These are phyloP conservation scores for Drosophila ficusphila DNA, from an alignment of 1,140 invertebrate genomes.

Conservation along the genomic window DNA sequence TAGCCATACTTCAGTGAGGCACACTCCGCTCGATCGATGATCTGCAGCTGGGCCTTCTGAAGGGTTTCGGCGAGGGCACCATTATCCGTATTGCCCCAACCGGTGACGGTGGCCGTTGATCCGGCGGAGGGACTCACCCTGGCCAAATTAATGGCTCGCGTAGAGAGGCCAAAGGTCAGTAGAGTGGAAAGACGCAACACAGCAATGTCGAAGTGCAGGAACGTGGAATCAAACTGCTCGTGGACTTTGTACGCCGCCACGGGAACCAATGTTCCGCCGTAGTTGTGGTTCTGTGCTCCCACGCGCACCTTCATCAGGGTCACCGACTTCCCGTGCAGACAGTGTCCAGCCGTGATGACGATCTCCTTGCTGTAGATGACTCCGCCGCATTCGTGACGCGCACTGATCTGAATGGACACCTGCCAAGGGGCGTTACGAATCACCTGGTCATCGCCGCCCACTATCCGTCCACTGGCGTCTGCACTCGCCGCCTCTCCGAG, in stretches of 20 bases:
- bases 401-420: conserved; percentile 85
- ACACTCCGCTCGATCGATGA: conserved; percentile 51
- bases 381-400: conserved; percentile 86
- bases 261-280: conserved; percentile 41
- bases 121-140: conserved; percentile 46
- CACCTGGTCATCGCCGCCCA: conserved; percentile 85
- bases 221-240: conserved; percentile 41
- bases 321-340: conserved; percentile 79
- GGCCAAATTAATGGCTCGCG: conserved; percentile 62
- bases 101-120: conserved; percentile 54
- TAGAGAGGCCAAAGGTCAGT: conserved; percentile 38
- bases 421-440: conserved; percentile 86
- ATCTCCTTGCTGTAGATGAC: conserved; percentile 85
- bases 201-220: conserved; percentile 85
- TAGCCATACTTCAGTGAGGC: conserved; percentile 64
- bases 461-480: conserved; percentile 79
- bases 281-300: conserved; percentile 60
- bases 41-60: conserved; percentile 54
- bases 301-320: conserved; percentile 66
- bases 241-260: conserved; percentile 44
- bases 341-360: conserved; percentile 87
- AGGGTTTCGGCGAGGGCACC: conserved; percentile 42
- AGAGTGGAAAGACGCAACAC: conserved; percentile 82
- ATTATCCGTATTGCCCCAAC: conserved; percentile 56
- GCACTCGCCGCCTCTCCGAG: neutral